These are phyloP conservation scores for Sylvilagus floridanus DNA, from an alignment of 2,797 vertebrate species.

Conservation along the genomic window DNA sequence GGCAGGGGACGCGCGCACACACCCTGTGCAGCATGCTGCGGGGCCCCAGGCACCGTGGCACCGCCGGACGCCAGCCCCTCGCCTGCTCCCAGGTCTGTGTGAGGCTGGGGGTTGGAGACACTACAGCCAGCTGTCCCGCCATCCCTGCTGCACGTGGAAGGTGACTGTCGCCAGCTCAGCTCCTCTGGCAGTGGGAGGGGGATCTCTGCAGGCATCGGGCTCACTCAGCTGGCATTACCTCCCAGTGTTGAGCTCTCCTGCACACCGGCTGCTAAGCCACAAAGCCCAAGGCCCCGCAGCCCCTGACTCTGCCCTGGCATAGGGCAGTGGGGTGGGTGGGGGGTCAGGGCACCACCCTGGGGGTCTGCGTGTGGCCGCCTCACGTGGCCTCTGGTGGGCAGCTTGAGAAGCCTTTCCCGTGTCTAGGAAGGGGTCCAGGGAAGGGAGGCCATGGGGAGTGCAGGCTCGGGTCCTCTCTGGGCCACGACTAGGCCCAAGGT, in stretches of 20 bases:
- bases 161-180: too few species aligned
- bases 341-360: not conserved
- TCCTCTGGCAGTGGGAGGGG: too few species aligned
- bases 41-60: too few species aligned
- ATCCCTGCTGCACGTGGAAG: too few species aligned
- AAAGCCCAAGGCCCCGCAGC: not conserved
- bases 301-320: not conserved
- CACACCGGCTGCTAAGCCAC: rapidly evolving
- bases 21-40: not conserved
- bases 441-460: rapidly evolving
- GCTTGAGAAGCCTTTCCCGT: not conserved
- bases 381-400: not conserved
- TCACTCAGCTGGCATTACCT: too few species aligned
- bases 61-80: not conserved
- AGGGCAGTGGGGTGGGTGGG: not conserved
- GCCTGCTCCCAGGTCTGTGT: rapidly evolving
- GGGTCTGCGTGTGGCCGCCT: too few species aligned
- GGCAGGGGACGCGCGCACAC: rapidly evolving
- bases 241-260: too few species aligned
- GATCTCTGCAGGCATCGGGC: too few species aligned
- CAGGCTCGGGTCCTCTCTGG: rapidly evolving
- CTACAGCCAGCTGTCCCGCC: too few species aligned
- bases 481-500: rapidly evolving
- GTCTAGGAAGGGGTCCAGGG: not conserved
- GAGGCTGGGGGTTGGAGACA: too few species aligned